phyloP scores from a whole-genome alignment of 2,797 vertebrate genomes.

The Sarcophilus harrisii region DNA sequence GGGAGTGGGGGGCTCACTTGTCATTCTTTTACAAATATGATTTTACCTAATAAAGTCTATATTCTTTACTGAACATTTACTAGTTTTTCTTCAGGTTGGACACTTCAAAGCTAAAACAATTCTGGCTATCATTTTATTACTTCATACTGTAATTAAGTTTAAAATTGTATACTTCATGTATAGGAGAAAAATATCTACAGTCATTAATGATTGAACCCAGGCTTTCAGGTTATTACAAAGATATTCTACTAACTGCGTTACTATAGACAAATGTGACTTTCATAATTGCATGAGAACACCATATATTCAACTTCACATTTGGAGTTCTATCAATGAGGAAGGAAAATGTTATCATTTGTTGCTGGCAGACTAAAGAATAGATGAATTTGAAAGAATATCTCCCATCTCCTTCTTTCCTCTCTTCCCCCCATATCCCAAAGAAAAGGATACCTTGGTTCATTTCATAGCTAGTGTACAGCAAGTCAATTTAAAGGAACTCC shows the following conservation, averaged over 20 bases:
- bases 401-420: not conserved
- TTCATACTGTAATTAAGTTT: slow-evolving; percentile 66
- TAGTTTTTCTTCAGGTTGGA: slow-evolving; percentile 43
- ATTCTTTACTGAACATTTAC: slow-evolving; percentile 47
- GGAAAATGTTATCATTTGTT: not conserved
- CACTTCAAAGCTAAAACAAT: slow-evolving; percentile 60
- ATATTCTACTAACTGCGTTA: slow-evolving; percentile 29
- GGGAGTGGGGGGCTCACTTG: not conserved
- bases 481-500: slow-evolving; percentile 34
- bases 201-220: slow-evolving; percentile 44
- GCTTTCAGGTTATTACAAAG: not conserved
- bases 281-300: slow-evolving; percentile 46
- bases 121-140: slow-evolving; percentile 61
- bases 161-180: not conserved
- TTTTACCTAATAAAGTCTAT: slow-evolving; percentile 48
- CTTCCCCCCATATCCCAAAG: not conserved
- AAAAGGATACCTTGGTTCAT: slow-evolving; percentile 42
- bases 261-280: slow-evolving; percentile 44
- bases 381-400: not conserved
- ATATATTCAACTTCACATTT: slow-evolving; percentile 39
- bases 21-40: slow-evolving; percentile 4
- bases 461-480: slow-evolving; percentile 48
- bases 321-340: slow-evolving; percentile 31
- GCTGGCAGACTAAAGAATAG: slow-evolving; percentile 23
- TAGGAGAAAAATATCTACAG: slow-evolving; percentile 50